phyloP scores from a whole-genome alignment of 2,113 vertebrate genomes.

The Nerophis lumbriciformis region DNA sequence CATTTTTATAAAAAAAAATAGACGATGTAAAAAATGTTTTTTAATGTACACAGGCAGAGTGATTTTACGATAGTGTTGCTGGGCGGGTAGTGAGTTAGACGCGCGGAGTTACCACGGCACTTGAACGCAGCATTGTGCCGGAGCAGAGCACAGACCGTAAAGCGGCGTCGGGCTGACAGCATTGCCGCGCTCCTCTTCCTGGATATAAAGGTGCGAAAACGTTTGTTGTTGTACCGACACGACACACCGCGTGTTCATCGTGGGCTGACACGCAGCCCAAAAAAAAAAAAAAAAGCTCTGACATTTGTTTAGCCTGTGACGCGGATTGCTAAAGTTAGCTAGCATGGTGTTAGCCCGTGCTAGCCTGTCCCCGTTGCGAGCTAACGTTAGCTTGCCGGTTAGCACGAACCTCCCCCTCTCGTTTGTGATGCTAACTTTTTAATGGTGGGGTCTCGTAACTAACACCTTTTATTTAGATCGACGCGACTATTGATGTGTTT shows the following conservation, averaged over 20 bases:
- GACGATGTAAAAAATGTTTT: neutral
- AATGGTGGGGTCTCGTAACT: slow-evolving; percentile 5
- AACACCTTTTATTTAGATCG: too few relatives aligned
- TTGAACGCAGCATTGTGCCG: slow-evolving; percentile 45
- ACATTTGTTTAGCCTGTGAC: slow-evolving; percentile 6
- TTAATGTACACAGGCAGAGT: too few relatives aligned
- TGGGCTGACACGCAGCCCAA: neutral
- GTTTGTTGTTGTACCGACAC: neutral
- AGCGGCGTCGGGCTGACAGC: slow-evolving; percentile 45
- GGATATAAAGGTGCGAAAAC: slow-evolving; percentile 51
- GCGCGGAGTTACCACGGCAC: slow-evolving; percentile 20
- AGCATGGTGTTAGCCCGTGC: slow-evolving; percentile 23
- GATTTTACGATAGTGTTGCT: neutral
- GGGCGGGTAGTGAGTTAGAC: neutral
- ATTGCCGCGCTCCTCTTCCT: slow-evolving; percentile 45
- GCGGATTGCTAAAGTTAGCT: slow-evolving; percentile 45
- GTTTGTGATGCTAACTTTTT: neutral
- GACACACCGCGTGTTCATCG: slow-evolving; percentile 2
- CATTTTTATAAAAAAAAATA: neutral
- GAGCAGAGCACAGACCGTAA: slow-evolving; percentile 23
- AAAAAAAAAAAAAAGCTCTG: neutral
- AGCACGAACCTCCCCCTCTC: slow-evolving; percentile 15
- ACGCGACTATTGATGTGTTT: neutral
- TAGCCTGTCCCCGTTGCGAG: slow-evolving; percentile 19
- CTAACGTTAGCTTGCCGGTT: slow-evolving; percentile 58